A percentile compares a stretch with the other conserved stretches of the same genome.
Evolutionary conservation across 2,797 vertebrate species (phyloP).

Genomic region (Phaenicophaeus curvirostris): DNA sequence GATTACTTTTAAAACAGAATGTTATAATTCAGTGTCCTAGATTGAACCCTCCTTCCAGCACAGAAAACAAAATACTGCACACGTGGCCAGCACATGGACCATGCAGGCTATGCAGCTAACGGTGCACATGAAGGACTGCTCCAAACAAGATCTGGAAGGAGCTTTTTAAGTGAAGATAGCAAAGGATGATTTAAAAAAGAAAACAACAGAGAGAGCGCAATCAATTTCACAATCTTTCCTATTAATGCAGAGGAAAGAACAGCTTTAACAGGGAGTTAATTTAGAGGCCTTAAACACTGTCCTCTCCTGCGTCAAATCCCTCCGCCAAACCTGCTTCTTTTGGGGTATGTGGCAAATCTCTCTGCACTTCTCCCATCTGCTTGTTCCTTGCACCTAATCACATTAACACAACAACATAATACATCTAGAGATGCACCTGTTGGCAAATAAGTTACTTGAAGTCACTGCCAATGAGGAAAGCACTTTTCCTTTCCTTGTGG

Average conservation of each 20-base stretch:
- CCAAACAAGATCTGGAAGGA: constrained; percentile 5
- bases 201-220: background rate
- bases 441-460: background rate
- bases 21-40: constrained; percentile 26
- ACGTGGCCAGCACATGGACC: background rate
- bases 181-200: background rate
- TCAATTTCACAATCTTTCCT: constrained; percentile 17
- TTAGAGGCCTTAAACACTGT: background rate
- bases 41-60: constrained; percentile 16
- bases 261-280: constrained; percentile 40
- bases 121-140: background rate
- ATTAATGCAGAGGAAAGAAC: constrained; percentile 21
- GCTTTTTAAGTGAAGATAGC: background rate
- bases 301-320: background rate
- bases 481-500: background rate
- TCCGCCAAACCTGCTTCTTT: constrained; percentile 31
- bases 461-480: background rate
- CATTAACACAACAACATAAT: background rate
- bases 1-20: constrained; percentile 33
- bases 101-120: background rate
- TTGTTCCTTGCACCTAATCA: constrained; percentile 5
- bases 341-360: background rate
- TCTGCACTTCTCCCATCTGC: background rate
- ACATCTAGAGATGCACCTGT: background rate
- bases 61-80: background rate